Conservation (phyloP, 2,797 vertebrate genomes). For the Callimico goeldii region DNA sequence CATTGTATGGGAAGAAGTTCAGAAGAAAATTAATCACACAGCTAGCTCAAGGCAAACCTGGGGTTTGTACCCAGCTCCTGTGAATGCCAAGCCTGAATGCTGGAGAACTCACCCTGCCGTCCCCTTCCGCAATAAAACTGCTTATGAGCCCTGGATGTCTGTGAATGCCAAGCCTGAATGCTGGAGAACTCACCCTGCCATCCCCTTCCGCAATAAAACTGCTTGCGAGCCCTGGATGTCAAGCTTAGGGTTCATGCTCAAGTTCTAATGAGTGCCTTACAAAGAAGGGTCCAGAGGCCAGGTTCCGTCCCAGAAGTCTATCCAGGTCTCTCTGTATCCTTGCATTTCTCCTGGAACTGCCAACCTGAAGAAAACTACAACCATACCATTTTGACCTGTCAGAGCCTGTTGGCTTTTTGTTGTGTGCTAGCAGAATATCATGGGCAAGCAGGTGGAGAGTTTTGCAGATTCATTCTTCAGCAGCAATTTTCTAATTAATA, state of each 20-base stretch:
- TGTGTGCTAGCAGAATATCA: neutral
- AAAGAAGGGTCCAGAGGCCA: neutral
- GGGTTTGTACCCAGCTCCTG: neutral
- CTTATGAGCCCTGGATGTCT: neutral
- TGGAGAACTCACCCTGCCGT: neutral
- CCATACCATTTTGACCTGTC: neutral
- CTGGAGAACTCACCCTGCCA: neutral
- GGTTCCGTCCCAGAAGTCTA: neutral
- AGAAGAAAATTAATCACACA: neutral
- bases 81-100: neutral
- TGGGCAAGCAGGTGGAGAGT: constrained; percentile 35
- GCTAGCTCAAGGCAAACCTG: neutral
- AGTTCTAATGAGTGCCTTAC: neutral
- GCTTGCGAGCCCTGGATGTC: neutral
- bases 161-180: too few species aligned
- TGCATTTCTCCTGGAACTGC: neutral
- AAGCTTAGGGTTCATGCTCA: neutral
- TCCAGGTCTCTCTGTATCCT: neutral
- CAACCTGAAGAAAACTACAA: neutral
- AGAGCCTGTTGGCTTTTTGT: neutral
- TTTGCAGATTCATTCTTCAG: constrained; percentile 14
- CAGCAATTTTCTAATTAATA: constrained; percentile 50
- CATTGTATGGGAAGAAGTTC: neutral
- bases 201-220: neutral
- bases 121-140: neutral